Conservation (phyloP, 2,888 invertebrate genomes). For the Penaeus monodon region DNA sequence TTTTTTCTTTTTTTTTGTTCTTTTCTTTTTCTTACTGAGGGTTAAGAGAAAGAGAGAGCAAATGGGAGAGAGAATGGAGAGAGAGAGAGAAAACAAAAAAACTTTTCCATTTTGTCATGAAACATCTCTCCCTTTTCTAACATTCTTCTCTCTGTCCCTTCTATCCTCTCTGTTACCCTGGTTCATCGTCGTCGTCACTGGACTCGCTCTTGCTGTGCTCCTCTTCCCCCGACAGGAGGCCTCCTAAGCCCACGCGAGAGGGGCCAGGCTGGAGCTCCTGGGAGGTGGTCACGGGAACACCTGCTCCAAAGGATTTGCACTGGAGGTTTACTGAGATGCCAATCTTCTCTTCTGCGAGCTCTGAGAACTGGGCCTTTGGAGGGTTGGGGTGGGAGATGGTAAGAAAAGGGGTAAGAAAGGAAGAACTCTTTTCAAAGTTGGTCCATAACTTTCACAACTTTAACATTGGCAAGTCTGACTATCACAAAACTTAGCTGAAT, state of each 20-base stretch:
- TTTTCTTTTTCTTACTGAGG: background rate
- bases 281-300: conserved; percentile 29
- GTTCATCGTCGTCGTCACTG: conserved; percentile 50
- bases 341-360: conserved; percentile 47
- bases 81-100: too few species aligned
- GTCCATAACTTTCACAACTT: too few species aligned
- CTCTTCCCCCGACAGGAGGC: conserved; percentile 36
- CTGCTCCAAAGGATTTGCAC: conserved; percentile 51
- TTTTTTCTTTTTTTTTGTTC: background rate
- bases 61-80: too few species aligned
- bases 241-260: conserved; percentile 15
- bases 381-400: background rate
- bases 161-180: conserved; percentile 42
- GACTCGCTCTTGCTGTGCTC: conserved; percentile 42
- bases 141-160: too few species aligned
- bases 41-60: too few species aligned
- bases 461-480: too few species aligned
- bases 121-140: too few species aligned
- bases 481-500: too few species aligned
- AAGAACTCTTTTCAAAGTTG: background rate
- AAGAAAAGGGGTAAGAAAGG: background rate
- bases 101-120: too few species aligned
- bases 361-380: conserved; percentile 54
- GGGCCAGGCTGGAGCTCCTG: conserved; percentile 39
- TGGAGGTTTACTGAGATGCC: conserved; percentile 52